Percentiles rank a stretch among this genome's conserved stretches.
Evolutionary conservation across 2,113 vertebrate genomes (phyloP).

Genomic region (Ciconia maguari): DNA sequence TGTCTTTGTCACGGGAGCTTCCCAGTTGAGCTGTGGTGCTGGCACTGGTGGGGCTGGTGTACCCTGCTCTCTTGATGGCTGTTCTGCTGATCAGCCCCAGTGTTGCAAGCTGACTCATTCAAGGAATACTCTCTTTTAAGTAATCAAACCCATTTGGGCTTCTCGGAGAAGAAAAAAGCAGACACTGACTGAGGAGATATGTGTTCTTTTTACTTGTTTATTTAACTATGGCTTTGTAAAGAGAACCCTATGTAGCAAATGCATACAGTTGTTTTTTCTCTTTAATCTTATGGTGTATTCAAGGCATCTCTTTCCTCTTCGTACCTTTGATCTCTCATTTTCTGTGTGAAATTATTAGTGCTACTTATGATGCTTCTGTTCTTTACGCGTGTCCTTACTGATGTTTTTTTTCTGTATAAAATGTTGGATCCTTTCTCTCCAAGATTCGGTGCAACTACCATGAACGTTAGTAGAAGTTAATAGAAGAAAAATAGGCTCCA

Average conservation of each 20-base stretch:
- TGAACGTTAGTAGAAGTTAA: background rate
- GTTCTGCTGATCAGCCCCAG: background rate
- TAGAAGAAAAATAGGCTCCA: conserved; percentile 24
- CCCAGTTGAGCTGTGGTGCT: background rate
- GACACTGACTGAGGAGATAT: background rate
- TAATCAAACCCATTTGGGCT: background rate
- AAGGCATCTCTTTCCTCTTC: background rate
- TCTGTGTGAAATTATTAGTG: background rate
- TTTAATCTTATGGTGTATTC: background rate
- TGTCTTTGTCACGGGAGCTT: background rate
- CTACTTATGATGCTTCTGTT: background rate
- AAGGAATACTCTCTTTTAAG: background rate
- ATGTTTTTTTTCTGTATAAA: background rate
- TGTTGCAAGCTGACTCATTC: background rate
- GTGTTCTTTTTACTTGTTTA: background rate
- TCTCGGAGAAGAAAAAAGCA: background rate
- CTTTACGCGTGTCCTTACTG: background rate
- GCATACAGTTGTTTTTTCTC: background rate
- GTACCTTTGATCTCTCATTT: background rate
- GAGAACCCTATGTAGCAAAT: background rate
- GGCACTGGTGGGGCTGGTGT: background rate
- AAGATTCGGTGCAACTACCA: background rate
- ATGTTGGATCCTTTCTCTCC: background rate
- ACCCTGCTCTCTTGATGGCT: background rate
- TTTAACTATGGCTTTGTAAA: background rate